Evolutionary conservation across 2,888 invertebrate species (phyloP).

Genomic region (Lottia gigantea): DNA sequence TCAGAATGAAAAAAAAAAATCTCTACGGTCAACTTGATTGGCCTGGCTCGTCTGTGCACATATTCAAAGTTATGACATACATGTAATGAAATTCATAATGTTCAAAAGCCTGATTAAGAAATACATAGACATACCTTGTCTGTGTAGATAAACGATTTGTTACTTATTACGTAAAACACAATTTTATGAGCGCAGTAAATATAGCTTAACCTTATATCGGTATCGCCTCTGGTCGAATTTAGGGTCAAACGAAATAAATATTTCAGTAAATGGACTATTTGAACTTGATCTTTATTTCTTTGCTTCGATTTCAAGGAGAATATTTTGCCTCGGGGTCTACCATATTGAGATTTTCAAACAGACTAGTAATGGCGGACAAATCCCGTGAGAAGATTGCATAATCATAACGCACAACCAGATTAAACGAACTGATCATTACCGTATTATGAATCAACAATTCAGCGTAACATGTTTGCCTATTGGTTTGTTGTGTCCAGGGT

Average conservation of each 20-base stretch:
- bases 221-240: background rate
- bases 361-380: background rate
- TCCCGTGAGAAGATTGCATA: conserved; percentile 8
- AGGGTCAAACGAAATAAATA: background rate
- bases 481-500: too few species aligned
- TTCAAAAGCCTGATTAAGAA: too few species aligned
- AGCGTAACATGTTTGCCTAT: background rate
- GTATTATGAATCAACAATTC: background rate
- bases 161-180: too few species aligned
- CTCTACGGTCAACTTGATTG: too few species aligned
- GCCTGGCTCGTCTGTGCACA: too few species aligned
- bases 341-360: background rate
- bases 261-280: background rate
- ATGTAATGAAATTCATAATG: too few species aligned
- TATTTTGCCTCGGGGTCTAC: background rate
- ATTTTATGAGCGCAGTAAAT: too few species aligned
- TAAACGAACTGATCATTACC: background rate
- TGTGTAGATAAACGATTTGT: too few species aligned
- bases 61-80: too few species aligned
- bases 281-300: background rate
- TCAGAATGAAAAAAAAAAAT: too few species aligned
- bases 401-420: conserved; percentile 1
- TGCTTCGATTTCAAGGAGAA: background rate
- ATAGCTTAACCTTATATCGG: too few species aligned
- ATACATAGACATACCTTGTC: too few species aligned